Conservation (phyloP, 1,140 invertebrate genomes). For the Chironomus striatipennis region DNA sequence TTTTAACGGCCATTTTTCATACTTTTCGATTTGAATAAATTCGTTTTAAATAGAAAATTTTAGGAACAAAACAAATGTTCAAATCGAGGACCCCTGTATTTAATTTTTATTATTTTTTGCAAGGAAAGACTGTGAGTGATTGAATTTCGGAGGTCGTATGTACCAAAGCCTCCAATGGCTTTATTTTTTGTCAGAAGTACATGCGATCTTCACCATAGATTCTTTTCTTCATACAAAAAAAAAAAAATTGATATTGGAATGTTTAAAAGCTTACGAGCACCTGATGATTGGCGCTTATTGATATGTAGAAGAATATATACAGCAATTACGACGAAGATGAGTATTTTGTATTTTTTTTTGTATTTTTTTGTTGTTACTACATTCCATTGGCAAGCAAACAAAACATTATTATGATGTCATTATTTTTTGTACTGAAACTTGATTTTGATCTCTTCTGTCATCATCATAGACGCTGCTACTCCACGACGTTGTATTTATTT, state of each 20-base stretch:
- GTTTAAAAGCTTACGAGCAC: constrained; percentile 1
- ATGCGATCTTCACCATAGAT: neutral
- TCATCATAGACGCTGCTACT: too few relatives aligned
- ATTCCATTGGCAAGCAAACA: neutral
- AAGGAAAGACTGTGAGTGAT: neutral
- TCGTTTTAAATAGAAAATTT: too few relatives aligned
- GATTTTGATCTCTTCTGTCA: neutral
- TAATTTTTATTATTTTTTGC: too few relatives aligned
- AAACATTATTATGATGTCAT: constrained; percentile 6
- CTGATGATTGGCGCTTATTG: constrained; percentile 11
- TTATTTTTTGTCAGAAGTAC: neutral
- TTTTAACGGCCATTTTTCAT: too few relatives aligned
- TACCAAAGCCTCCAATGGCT: neutral
- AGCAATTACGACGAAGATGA: neutral
- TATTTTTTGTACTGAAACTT: neutral
- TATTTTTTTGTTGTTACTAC: neutral
- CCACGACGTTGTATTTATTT: too few relatives aligned
- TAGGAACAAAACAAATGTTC: too few relatives aligned
- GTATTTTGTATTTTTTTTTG: neutral
- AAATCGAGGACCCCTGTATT: too few relatives aligned
- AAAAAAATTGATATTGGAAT: neutral
- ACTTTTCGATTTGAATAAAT: too few relatives aligned
- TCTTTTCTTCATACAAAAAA: neutral
- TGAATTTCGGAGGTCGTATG: constrained; percentile 5
- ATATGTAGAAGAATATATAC: constrained; percentile 8